Conservation (phyloP, 2,797 vertebrate species). For the Chiroxiphia lanceolata region DNA sequence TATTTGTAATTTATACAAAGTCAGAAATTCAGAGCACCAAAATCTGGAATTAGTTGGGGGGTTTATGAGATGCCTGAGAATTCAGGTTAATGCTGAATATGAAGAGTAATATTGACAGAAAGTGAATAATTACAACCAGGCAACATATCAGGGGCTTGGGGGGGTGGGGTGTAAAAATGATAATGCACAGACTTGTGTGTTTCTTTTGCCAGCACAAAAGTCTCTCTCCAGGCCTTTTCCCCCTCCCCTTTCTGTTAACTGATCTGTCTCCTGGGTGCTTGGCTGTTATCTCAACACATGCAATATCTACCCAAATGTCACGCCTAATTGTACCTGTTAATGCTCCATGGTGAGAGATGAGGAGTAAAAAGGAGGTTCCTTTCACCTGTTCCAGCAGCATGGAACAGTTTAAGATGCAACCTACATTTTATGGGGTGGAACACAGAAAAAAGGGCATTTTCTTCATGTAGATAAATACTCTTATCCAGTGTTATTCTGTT, state of each 20-base stretch:
- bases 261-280: background rate
- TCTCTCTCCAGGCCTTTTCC: background rate
- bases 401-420: background rate
- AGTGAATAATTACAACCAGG: background rate
- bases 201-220: background rate
- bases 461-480: background rate
- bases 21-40: background rate
- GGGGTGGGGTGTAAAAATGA: background rate
- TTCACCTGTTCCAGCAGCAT: background rate
- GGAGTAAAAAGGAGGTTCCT: background rate
- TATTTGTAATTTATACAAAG: background rate
- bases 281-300: background rate
- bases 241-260: background rate
- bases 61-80: background rate
- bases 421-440: background rate
- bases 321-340: background rate
- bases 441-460: background rate
- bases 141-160: background rate
- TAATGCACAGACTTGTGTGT: background rate
- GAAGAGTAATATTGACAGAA: background rate
- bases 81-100: background rate
- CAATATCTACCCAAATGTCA: constrained; percentile 14
- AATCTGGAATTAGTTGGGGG: background rate
- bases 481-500: background rate
- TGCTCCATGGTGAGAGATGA: background rate